These are phyloP conservation scores for Epinotia brunnichana DNA, from an alignment of 2,888 invertebrate genomes.

Conservation along the genomic window DNA sequence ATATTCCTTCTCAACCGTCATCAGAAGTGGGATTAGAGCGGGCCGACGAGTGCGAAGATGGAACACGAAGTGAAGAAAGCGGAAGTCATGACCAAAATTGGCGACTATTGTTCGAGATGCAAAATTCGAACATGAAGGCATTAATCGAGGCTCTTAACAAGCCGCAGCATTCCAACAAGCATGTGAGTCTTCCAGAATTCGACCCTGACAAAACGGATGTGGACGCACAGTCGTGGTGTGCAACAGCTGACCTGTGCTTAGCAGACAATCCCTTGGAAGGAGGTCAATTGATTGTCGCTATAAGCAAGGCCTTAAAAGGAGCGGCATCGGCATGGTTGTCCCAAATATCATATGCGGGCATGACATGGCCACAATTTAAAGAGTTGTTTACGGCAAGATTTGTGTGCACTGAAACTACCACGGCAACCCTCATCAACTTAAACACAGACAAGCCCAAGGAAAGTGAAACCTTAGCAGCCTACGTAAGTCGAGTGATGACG, in stretches of 20 bases:
- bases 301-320: conserved; percentile 15
- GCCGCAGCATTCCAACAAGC: neutral
- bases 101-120: neutral
- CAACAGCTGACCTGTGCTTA: conserved; percentile 7
- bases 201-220: conserved; percentile 10
- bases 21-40: neutral
- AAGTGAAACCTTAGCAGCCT: conserved; percentile 8
- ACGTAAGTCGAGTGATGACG: conserved; percentile 6
- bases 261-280: neutral
- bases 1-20: too few relatives aligned
- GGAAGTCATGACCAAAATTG: neutral
- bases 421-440: neutral
- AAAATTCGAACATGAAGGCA: conserved; percentile 1
- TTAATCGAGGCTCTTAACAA: conserved; percentile 2
- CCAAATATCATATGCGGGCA: conserved; percentile 11
- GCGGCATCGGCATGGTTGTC: conserved; percentile 14
- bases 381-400: conserved; percentile 1
- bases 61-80: neutral
- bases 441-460: conserved; percentile 8
- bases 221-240: conserved; percentile 6
- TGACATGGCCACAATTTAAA: conserved; percentile 4
- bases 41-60: neutral
- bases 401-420: neutral
- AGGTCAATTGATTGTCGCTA: neutral
- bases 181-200: conserved; percentile 1